Evolutionary conservation across 2,113 vertebrate species (phyloP).

Genomic region (Sorex araneus): DNA sequence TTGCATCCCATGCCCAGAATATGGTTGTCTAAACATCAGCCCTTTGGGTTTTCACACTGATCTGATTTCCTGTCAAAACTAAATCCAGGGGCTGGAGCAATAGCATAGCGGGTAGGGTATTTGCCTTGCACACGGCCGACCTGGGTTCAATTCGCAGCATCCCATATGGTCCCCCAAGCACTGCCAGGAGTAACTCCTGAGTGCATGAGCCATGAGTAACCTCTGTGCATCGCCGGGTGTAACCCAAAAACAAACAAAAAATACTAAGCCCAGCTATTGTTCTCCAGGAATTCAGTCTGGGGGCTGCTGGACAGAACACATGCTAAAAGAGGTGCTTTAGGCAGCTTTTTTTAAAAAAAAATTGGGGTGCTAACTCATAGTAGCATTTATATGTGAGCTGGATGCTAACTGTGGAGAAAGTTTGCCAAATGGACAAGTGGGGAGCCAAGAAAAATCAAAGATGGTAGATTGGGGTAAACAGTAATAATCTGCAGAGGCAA

Average conservation of each 20-base stretch:
- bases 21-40: background rate
- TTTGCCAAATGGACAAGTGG: background rate
- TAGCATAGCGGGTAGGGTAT: no score
- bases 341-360: background rate
- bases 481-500: background rate
- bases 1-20: accelerated
- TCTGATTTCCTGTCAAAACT: no score
- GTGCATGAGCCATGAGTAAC: no score
- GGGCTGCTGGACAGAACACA: no score
- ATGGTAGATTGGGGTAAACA: background rate
- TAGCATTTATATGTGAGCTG: background rate
- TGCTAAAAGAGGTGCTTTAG: background rate
- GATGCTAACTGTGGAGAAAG: background rate
- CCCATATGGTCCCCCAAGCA: no score
- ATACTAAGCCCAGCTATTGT: background rate
- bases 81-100: no score
- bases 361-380: background rate
- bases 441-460: background rate
- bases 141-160: no score
- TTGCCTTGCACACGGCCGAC: no score
- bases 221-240: no score
- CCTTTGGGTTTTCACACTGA: background rate
- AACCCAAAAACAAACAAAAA: no score
- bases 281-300: background rate
- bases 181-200: no score